Base-by-base conservation (phyloP, 1,140 invertebrate genomes). In the Procambarus clarkii region DNA sequence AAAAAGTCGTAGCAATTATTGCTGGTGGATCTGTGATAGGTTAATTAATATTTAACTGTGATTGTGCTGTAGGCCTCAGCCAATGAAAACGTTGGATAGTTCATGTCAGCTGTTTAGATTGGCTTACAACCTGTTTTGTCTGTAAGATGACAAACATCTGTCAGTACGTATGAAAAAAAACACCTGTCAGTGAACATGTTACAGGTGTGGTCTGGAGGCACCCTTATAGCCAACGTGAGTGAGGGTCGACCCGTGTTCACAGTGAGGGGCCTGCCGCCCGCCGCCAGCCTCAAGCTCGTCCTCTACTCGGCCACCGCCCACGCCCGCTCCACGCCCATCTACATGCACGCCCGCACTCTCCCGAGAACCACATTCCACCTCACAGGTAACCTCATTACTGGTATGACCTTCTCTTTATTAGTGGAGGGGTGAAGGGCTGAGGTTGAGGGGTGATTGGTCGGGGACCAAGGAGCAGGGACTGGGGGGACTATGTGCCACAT, bases 271-370 rank as follows among this genome's bases (percentile, higher is more conserved):
- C 86, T 88, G 0, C 86, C 86, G 8, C 50, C 74, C 1, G 77
- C 86, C 11, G 77, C 86, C n/a, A 77, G 24, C 34, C 77, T 88
- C 1, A 64, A 64, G 18, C 3, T 88, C 54, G 86, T 88, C 7
- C 86, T 88, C 3, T 88, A 88, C 46, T 78, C 86, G 2, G 86
- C 86, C 54, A 88, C 86, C 34, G 48, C 86, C 54, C 86, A 88
- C 86, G 44, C 86, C 21, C 46, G 77, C 3, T 80, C 76, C 44
- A 88, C 50, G 50, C 86, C 86, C 21, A 77, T 88, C 15, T 44
- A 44, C 3, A 79, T 88, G 77, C 11, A 88, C 54, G 78, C 54
- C 50, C 50, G 77, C 34, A 88, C 86, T 15, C 77, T 79, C 3
- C 76, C 86, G 5, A n/a, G 86, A 5, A 15, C 86, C 24, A 54